A percentile compares a stretch with the other conserved stretches of the same genome.
Evolutionary conservation across 2,797 vertebrate species (phyloP).

Genomic region (Amphiprion clarkii): DNA sequence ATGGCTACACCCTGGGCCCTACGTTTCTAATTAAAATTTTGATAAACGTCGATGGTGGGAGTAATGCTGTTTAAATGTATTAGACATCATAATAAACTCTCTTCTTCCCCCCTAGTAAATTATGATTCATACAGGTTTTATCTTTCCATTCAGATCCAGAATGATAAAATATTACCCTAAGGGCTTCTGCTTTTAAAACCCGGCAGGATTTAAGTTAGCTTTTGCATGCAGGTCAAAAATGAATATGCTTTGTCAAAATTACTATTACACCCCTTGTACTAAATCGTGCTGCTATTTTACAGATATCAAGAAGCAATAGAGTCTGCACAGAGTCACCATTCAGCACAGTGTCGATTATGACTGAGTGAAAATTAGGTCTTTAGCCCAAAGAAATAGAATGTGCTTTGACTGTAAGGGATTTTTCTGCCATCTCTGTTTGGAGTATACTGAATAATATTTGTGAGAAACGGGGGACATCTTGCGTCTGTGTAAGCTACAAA

Average conservation of each 20-base stretch:
- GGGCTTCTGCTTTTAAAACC: constrained; percentile 4
- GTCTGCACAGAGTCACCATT: constrained; percentile 24
- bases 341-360: constrained; percentile 24
- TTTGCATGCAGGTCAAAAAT: constrained; percentile 14
- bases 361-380: constrained; percentile 38
- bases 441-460: constrained; percentile 50
- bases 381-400: constrained; percentile 42
- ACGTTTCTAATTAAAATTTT: constrained; percentile 15
- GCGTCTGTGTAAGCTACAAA: constrained; percentile 61
- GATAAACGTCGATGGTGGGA: constrained; percentile 2
- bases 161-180: background rate
- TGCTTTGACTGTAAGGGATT: constrained; percentile 45
- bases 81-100: constrained; percentile 10
- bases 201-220: constrained; percentile 2
- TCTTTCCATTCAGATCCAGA: constrained; percentile 17
- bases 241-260: constrained; percentile 17
- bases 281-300: constrained; percentile 19
- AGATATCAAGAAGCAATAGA: constrained; percentile 20
- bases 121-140: constrained; percentile 15
- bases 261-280: constrained; percentile 23
- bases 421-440: constrained; percentile 40
- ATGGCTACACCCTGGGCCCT: constrained; percentile 14
- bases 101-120: constrained; percentile 2
- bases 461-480: constrained; percentile 58
- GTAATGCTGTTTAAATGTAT: background rate